A percentile compares a stretch with the other conserved stretches of the same genome.
These are phyloP conservation scores for Propithecus coquereli DNA, from an alignment of 2,113 vertebrate species.

Conservation along the genomic window DNA sequence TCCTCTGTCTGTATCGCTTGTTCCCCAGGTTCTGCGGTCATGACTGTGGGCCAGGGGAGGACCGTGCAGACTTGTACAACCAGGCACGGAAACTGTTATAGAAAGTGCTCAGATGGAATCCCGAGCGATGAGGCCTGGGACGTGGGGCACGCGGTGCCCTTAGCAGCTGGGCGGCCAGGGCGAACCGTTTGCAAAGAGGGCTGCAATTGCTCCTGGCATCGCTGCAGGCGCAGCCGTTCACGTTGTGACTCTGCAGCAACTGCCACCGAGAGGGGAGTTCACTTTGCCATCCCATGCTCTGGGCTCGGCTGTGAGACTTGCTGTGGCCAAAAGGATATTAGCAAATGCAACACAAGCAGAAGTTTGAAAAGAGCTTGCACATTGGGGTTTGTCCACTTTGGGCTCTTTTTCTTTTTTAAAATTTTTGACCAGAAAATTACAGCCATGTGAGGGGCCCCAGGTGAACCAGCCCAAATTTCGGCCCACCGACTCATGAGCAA, in stretches of 20 bases:
- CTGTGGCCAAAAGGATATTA: not conserved
- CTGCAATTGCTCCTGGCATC: fast-evolving
- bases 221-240: not conserved
- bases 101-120: not conserved
- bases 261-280: not conserved
- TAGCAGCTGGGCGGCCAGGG: not conserved
- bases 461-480: not conserved
- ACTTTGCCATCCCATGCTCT: not conserved
- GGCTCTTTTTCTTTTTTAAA: not conserved
- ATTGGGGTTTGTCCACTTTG: not conserved
- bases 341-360: not conserved
- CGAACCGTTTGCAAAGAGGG: not conserved
- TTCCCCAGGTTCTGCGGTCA: not conserved
- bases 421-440: not conserved
- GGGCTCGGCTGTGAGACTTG: not conserved
- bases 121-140: not conserved
- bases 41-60: not conserved
- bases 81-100: not conserved
- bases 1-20: not conserved
- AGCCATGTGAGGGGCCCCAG: not conserved
- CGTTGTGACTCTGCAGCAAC: not conserved
- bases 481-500: not conserved
- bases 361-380: not conserved
- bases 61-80: not conserved
- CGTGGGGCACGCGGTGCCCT: no score